These are phyloP conservation scores for Metacarcinus magister DNA, from an alignment of 2,888 invertebrate genomes.

Conservation along the genomic window DNA sequence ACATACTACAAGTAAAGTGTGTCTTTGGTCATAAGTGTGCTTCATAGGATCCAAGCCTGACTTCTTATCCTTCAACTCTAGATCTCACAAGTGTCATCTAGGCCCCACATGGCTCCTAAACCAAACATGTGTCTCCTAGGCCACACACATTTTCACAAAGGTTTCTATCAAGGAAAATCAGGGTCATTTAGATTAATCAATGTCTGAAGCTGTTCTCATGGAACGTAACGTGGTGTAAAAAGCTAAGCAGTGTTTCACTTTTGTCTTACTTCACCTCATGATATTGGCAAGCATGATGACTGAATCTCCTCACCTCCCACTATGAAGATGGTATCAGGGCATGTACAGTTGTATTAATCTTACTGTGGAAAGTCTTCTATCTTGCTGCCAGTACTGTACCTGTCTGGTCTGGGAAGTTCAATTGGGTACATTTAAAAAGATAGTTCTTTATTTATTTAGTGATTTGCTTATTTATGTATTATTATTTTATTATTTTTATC, in stretches of 20 bases:
- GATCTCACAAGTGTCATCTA: constrained; percentile 49
- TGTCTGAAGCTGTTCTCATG: constrained; percentile 33
- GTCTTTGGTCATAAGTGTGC: constrained; percentile 35
- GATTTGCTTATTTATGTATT: background rate
- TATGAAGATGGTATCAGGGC: constrained; percentile 56
- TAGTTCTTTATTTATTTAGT: background rate
- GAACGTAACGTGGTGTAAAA: constrained; percentile 57
- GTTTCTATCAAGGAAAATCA: constrained; percentile 65
- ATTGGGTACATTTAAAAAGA: constrained; percentile 51
- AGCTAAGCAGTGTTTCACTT: constrained; percentile 46
- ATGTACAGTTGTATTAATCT: constrained; percentile 46
- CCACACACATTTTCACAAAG: constrained; percentile 38
- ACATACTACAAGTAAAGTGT: constrained; percentile 5
- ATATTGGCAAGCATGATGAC: constrained; percentile 30
- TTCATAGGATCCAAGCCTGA: constrained; percentile 34
- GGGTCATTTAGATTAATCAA: constrained; percentile 64
- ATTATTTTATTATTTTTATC: background rate
- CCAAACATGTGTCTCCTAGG: background rate
- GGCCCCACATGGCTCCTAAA: background rate
- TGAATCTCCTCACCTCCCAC: constrained; percentile 63
- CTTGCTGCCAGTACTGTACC: constrained; percentile 73
- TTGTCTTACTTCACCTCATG: constrained; percentile 38
- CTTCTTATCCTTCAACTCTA: background rate
- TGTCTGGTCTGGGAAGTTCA: constrained; percentile 68
- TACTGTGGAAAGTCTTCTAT: constrained; percentile 48